A percentile compares a stretch with the other conserved stretches of the same genome.
Evolutionary conservation across 2,113 vertebrate species (phyloP).

Genomic region (Phaethornis superciliosus): DNA sequence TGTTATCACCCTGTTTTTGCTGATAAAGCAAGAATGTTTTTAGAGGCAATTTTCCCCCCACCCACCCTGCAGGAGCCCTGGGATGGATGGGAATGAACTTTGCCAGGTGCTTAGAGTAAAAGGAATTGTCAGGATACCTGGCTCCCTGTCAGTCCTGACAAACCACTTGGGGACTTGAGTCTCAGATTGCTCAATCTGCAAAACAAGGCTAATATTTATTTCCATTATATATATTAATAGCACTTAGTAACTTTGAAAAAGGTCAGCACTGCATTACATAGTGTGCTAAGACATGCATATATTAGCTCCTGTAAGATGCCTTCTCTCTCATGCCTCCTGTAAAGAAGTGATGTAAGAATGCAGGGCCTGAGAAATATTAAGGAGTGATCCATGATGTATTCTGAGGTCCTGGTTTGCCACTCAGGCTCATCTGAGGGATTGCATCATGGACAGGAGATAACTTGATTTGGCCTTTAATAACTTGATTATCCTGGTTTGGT

Average conservation of each 20-base stretch:
- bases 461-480: background rate
- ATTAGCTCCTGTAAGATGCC: constrained; percentile 19
- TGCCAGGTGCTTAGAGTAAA: constrained; percentile 20
- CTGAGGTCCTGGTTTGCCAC: background rate
- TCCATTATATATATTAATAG: constrained; percentile 64
- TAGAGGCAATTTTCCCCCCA: background rate
- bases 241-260: constrained; percentile 66
- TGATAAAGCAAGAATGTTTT: constrained; percentile 58
- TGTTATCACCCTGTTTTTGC: constrained; percentile 38
- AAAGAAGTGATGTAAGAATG: constrained; percentile 51
- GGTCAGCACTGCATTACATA: constrained; percentile 38
- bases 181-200: background rate
- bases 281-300: constrained; percentile 51
- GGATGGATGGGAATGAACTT: constrained; percentile 35
- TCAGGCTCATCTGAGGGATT: background rate
- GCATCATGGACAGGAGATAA: background rate
- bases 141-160: constrained; percentile 1
- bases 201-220: constrained; percentile 51
- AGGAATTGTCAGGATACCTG: constrained; percentile 39
- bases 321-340: background rate
- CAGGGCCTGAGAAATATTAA: background rate
- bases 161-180: background rate
- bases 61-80: background rate
- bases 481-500: background rate
- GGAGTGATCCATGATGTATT: background rate